Conservation (phyloP, 1,140 invertebrate genomes). For the Rhagoletis zephyria region DNA sequence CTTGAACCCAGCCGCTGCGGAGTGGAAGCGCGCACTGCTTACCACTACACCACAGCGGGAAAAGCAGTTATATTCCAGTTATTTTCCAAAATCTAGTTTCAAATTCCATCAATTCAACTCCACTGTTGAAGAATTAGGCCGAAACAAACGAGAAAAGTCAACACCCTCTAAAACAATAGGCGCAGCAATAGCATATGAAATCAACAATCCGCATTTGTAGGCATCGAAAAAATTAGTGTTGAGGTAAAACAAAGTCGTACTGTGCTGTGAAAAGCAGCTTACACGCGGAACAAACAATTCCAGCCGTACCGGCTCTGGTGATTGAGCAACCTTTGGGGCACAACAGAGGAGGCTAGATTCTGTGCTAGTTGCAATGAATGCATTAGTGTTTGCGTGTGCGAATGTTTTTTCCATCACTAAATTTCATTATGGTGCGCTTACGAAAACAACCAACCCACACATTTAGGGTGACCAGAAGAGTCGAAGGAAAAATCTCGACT, state of each 20-base stretch:
- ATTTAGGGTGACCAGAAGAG: neutral
- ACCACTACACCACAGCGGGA: too few species aligned
- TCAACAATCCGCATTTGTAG: constrained; percentile 34
- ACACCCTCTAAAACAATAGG: neutral
- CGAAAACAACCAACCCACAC: neutral
- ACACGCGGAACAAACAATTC: neutral
- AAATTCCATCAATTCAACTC: neutral
- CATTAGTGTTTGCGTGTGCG: neutral
- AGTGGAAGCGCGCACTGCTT: too few species aligned
- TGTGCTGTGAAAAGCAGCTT: constrained; percentile 16
- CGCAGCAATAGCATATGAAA: constrained; percentile 16
- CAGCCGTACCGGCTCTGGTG: neutral
- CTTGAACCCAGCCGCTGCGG: too few species aligned
- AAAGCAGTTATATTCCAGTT: too few species aligned
- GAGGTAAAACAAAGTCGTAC: constrained; percentile 8
- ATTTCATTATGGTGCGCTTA: constrained; percentile 28
- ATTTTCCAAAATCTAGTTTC: neutral
- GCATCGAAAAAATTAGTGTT: constrained; percentile 13
- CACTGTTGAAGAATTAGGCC: neutral
- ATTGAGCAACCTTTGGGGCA: constrained; percentile 28
- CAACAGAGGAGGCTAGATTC: neutral
- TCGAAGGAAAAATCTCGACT: too few species aligned
- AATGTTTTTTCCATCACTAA: constrained; percentile 1
- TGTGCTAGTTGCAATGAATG: neutral
- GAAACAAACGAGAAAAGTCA: neutral